phyloP scores from a whole-genome alignment of 1,140 invertebrate genomes.

The Protaetia brevitarsis region DNA sequence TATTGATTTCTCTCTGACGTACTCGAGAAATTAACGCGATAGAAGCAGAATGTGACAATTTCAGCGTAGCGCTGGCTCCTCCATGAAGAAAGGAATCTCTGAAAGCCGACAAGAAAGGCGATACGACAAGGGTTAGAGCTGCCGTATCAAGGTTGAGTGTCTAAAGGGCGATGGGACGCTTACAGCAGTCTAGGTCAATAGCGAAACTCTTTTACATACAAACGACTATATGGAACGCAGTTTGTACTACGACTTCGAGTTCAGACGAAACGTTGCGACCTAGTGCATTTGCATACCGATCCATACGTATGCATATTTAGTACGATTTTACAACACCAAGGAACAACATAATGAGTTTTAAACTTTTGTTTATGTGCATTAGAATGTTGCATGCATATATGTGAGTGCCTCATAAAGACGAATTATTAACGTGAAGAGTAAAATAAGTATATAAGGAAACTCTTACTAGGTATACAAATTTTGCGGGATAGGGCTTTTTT shows the following conservation, averaged over 20 bases:
- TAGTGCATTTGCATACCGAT: no score
- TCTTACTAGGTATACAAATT: no score
- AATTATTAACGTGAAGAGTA: no score
- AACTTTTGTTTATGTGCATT: no score
- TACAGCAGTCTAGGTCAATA: conserved; percentile 6
- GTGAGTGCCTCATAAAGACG: no score
- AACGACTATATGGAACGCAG: not conserved
- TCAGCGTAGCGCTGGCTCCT: not conserved
- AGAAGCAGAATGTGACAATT: not conserved
- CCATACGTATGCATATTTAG: no score
- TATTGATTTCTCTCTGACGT: not conserved
- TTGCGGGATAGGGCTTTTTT: no score
- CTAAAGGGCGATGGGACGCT: conserved; percentile 3
- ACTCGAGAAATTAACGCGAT: not conserved
- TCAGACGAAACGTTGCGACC: no score
- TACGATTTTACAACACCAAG: no score
- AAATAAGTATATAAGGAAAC: no score
- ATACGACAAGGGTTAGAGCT: not conserved
- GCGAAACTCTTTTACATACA: not conserved
- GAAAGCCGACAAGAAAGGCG: not conserved
- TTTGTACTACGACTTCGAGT: not conserved
- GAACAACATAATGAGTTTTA: no score
- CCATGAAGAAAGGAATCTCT: not conserved
- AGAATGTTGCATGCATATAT: no score
- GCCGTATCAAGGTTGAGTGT: conserved; percentile 10